A percentile compares a stretch with the other conserved stretches of the same genome.
These are phyloP conservation scores for Bombus fervidus DNA, from an alignment of 1,140 invertebrate species.

Conservation along the genomic window DNA sequence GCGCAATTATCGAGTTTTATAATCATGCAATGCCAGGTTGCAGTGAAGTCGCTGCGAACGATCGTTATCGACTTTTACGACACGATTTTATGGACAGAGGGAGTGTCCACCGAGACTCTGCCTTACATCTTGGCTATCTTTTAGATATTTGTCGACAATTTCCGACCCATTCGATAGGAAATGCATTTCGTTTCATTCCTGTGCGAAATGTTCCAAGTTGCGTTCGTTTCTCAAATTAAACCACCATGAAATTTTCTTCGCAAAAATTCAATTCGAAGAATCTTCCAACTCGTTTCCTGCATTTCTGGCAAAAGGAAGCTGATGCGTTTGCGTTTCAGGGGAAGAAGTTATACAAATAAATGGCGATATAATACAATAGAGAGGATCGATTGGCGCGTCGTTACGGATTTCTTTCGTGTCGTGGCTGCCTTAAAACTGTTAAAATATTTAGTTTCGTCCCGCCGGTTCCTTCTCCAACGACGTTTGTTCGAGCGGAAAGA, in stretches of 20 bases:
- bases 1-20: constrained; percentile 1
- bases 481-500: not conserved
- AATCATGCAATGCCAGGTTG: constrained; percentile 5
- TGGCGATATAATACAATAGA: too few relatives aligned
- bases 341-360: too few relatives aligned
- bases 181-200: not conserved
- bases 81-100: not conserved
- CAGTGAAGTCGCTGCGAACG: not conserved
- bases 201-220: not conserved
- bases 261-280: too few relatives aligned
- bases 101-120: not conserved
- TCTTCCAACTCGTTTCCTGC: too few relatives aligned
- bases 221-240: not conserved
- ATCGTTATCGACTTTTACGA: constrained; percentile 9
- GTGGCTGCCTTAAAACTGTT: too few relatives aligned
- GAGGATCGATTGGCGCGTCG: too few relatives aligned
- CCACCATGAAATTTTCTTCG: too few relatives aligned
- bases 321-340: too few relatives aligned
- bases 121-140: not conserved
- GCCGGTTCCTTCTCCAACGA: not conserved
- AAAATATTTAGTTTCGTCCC: not conserved
- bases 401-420: too few relatives aligned
- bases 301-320: too few relatives aligned
- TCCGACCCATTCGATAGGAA: not conserved
- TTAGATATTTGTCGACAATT: not conserved